These are phyloP conservation scores for Enchytraeus crypticus DNA, from an alignment of 2,888 invertebrate species.

Conservation along the genomic window DNA sequence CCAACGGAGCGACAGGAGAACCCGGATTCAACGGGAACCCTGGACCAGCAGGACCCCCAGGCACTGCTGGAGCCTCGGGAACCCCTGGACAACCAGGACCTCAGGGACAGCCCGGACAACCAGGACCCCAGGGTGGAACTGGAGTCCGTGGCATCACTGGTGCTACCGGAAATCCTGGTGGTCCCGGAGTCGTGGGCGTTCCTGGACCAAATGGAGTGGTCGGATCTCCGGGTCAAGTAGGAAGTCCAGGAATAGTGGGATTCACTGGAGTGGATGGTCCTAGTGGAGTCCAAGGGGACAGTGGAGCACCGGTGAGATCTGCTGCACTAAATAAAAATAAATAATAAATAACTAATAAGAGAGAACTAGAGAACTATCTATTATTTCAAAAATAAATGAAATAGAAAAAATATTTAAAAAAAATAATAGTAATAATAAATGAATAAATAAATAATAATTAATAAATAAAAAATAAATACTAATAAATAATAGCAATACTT, in stretches of 20 bases:
- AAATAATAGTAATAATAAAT: no score
- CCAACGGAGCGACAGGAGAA: slow-evolving; percentile 7
- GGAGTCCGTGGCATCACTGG: slow-evolving; percentile 13
- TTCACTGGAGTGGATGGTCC: slow-evolving; percentile 13
- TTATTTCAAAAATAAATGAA: no score
- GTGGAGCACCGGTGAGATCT: no score
- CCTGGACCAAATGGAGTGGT: slow-evolving; percentile 13
- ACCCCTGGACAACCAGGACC: slow-evolving; percentile 14
- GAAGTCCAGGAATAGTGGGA: slow-evolving; percentile 14
- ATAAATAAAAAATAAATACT: no score
- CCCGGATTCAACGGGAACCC: slow-evolving; percentile 21
- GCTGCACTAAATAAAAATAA: no score
- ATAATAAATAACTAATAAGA: no score
- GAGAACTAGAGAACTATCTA: no score
- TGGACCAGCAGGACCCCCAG: slow-evolving; percentile 17
- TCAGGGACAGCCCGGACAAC: slow-evolving; percentile 15
- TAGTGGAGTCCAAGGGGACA: slow-evolving; percentile 6
- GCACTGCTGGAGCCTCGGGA: slow-evolving; percentile 3
- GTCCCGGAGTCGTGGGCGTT: slow-evolving; percentile 4
- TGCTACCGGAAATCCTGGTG: slow-evolving; percentile 10
- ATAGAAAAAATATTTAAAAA: no score
- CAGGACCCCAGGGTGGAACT: slow-evolving; percentile 7
- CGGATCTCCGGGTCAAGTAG: slow-evolving; percentile 14
- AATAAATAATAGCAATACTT: no score
- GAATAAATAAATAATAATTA: no score